Percentiles rank a stretch among this genome's conserved stretches.
phyloP scores from a whole-genome alignment of 2,888 invertebrate genomes.

The Sphaerophoria taeniata region DNA sequence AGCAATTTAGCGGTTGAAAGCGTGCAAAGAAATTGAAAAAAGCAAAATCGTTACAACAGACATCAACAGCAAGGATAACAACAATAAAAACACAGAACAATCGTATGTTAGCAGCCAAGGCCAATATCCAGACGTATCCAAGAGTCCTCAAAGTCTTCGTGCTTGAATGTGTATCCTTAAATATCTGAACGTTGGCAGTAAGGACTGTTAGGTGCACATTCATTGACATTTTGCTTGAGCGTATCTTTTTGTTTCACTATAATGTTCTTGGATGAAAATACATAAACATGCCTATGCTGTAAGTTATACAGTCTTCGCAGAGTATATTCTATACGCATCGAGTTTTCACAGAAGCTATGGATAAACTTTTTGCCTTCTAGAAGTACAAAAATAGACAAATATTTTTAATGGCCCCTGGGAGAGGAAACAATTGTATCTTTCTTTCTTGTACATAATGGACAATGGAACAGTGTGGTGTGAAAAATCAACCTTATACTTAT shows the following conservation, averaged over 20 bases:
- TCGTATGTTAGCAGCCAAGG: constrained; percentile 5
- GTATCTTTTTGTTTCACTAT: background rate
- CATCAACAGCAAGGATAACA: constrained; percentile 31
- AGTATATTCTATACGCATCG: constrained; percentile 18
- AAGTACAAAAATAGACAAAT: background rate
- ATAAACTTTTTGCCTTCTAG: constrained; percentile 13
- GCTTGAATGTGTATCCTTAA: constrained; percentile 15
- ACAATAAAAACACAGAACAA: background rate
- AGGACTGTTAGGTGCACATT: background rate
- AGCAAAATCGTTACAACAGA: constrained; percentile 30
- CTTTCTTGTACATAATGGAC: constrained; percentile 3
- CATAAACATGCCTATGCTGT: too few relatives aligned
- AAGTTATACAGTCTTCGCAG: background rate
- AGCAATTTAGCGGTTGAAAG: constrained; percentile 8
- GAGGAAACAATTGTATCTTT: constrained; percentile 26
- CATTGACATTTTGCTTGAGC: background rate
- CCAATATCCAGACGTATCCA: constrained; percentile 5
- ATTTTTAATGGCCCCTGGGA: constrained; percentile 25
- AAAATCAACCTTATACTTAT: too few relatives aligned
- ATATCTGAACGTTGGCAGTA: background rate
- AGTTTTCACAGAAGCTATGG: constrained; percentile 9
- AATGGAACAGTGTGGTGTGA: constrained; percentile 3
- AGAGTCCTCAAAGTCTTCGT: constrained; percentile 6
- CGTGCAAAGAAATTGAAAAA: background rate
- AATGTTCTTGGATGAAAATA: too few relatives aligned